Conservation (phyloP, 2,113 vertebrate genomes). For the Okapia johnstoni region DNA sequence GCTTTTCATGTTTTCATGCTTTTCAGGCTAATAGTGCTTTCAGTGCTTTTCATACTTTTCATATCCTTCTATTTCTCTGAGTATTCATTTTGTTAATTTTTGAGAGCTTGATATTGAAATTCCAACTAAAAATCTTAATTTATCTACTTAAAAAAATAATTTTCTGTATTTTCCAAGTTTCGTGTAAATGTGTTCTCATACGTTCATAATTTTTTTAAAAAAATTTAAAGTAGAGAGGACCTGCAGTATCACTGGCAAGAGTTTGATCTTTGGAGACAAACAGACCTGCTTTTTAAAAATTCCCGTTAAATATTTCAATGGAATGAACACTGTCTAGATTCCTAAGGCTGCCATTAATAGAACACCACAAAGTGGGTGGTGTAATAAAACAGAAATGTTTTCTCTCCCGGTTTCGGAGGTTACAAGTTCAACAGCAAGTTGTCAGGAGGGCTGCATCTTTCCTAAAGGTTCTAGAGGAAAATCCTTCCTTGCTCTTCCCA, state of each 20-base stretch:
- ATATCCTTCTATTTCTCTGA: background rate
- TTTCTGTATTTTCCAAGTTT: background rate
- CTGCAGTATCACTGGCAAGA: accelerated
- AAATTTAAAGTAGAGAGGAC: background rate
- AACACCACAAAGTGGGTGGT: background rate
- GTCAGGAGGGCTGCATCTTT: accelerated
- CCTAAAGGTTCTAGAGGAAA: background rate
- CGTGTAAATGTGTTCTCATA: background rate
- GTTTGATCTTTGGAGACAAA: background rate
- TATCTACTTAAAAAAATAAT: background rate
- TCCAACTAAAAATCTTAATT: background rate
- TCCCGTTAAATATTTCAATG: background rate
- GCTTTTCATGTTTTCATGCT: background rate
- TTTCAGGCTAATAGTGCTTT: too few relatives aligned
- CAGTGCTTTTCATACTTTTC: background rate
- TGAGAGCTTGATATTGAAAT: background rate
- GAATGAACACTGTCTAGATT: background rate
- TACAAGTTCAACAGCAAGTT: accelerated
- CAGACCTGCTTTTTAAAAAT: background rate
- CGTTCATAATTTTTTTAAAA: background rate
- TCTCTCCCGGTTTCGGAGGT: background rate
- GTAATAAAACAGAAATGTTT: accelerated
- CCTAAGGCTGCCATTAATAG: background rate
- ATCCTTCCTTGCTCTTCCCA: background rate
- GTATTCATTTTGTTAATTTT: background rate